A percentile compares a stretch with the other conserved stretches of the same genome.
Conservation (phyloP, 2,888 invertebrate species). For the Ptychoptera contaminata region DNA sequence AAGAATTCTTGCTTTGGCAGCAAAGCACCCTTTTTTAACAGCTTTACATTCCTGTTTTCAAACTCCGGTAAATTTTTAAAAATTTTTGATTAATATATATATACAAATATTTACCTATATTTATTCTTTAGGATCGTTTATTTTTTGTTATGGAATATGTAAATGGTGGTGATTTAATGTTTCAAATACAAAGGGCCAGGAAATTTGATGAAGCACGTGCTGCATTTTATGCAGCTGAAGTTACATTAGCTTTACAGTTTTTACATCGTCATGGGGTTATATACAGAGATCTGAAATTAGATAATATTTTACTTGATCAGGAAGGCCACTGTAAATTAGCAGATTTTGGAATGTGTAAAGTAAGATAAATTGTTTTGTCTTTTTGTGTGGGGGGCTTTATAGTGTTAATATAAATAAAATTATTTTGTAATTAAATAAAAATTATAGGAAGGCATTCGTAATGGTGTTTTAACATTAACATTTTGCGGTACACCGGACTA, state of each 20-base stretch:
- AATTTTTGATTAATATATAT: neutral
- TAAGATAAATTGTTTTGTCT: constrained; percentile 42
- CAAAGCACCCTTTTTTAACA: constrained; percentile 94
- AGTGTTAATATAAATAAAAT: constrained; percentile 22
- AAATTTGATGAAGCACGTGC: constrained; percentile 96
- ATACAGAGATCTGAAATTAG: constrained; percentile 95
- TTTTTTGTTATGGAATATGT: constrained; percentile 99
- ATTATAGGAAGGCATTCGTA: constrained; percentile 32
- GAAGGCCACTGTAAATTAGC: constrained; percentile 92
- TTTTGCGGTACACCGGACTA: constrained; percentile 99
- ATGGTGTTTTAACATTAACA: constrained; percentile 81
- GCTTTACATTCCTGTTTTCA: constrained; percentile 96
- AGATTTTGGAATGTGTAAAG: constrained; percentile 98
- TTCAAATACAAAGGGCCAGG: constrained; percentile 95
- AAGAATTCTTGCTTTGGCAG: constrained; percentile 89
- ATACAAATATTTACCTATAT: constrained; percentile 3
- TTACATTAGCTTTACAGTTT: constrained; percentile 93
- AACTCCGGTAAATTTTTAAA: constrained; percentile 45
- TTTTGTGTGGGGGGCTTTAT: too few species aligned
- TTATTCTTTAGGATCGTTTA: constrained; percentile 51
- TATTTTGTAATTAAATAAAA: neutral
- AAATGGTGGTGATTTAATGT: constrained; percentile 97
- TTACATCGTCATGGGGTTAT: constrained; percentile 93
- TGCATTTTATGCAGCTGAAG: constrained; percentile 92
- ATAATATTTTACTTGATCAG: constrained; percentile 92